These are phyloP conservation scores for Mobula birostris DNA, from an alignment of 2,113 vertebrate species.

Conservation along the genomic window DNA sequence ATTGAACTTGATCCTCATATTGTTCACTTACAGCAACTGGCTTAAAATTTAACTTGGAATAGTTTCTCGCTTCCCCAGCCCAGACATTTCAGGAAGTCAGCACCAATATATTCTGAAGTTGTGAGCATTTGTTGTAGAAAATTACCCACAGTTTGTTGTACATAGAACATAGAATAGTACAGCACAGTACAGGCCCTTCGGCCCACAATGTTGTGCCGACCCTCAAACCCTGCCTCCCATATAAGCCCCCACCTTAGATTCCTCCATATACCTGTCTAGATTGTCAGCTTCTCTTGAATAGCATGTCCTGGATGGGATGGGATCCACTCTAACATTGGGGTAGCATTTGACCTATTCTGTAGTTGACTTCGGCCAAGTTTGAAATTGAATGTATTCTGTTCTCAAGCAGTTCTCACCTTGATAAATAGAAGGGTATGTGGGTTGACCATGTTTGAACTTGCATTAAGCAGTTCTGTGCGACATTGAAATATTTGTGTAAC, in stretches of 20 bases:
- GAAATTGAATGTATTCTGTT: neutral
- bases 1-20: neutral
- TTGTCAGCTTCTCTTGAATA: neutral
- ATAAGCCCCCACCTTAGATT: too few relatives aligned
- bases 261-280: neutral
- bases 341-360: neutral
- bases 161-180: too few relatives aligned
- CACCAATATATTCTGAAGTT: neutral
- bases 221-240: too few relatives aligned
- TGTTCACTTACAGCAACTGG: neutral
- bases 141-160: neutral
- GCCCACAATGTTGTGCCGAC: too few relatives aligned
- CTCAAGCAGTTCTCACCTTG: neutral
- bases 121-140: neutral
- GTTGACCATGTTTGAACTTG: neutral
- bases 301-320: neutral
- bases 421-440: neutral
- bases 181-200: too few relatives aligned
- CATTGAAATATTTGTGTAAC: neutral
- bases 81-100: constrained; percentile 4
- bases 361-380: neutral
- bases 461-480: neutral
- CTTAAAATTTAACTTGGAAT: neutral
- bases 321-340: neutral
- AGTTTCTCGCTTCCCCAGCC: neutral